These are phyloP conservation scores for Osmoderma eremita DNA, from an alignment of 2,888 invertebrate species.

Conservation along the genomic window DNA sequence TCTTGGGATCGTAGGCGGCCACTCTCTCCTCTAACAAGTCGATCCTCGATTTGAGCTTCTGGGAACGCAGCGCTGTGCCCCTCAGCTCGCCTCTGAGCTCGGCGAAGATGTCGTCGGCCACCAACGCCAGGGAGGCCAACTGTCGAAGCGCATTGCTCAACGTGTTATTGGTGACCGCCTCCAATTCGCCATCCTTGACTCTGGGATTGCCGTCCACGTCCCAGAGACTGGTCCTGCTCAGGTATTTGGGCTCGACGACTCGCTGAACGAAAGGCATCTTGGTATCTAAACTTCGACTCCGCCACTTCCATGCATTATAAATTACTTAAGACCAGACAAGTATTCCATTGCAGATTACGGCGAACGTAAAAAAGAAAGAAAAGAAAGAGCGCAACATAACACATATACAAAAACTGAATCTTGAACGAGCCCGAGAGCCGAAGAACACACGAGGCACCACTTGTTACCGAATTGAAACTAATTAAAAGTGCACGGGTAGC, in stretches of 20 bases:
- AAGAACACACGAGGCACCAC: not conserved
- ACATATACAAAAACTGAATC: not conserved
- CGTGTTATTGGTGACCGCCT: conserved; percentile 87
- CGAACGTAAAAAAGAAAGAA: not conserved
- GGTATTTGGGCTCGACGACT: conserved; percentile 81
- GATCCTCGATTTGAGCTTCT: conserved; percentile 75
- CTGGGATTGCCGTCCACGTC: conserved; percentile 70
- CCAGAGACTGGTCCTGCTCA: conserved; percentile 75
- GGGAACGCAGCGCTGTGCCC: conserved; percentile 78
- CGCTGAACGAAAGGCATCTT: conserved; percentile 90
- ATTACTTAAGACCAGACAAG: too few species aligned
- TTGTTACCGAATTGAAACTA: too few species aligned
- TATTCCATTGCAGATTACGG: not conserved
- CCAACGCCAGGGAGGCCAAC: conserved; percentile 83
- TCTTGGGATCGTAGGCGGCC: conserved; percentile 83
- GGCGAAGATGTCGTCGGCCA: conserved; percentile 87
- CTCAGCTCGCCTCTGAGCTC: conserved; percentile 82
- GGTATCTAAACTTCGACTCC: too few species aligned
- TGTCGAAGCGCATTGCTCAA: conserved; percentile 86
- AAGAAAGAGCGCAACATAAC: not conserved
- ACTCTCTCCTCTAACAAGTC: conserved; percentile 77
- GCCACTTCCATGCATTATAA: too few species aligned
- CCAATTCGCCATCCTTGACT: conserved; percentile 80
- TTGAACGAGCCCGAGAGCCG: not conserved
- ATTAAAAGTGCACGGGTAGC: too few species aligned